Percentiles rank a stretch among this genome's conserved stretches.
Evolutionary conservation across 2,797 vertebrate genomes (phyloP).

Genomic region (Enteromius argenteus): DNA sequence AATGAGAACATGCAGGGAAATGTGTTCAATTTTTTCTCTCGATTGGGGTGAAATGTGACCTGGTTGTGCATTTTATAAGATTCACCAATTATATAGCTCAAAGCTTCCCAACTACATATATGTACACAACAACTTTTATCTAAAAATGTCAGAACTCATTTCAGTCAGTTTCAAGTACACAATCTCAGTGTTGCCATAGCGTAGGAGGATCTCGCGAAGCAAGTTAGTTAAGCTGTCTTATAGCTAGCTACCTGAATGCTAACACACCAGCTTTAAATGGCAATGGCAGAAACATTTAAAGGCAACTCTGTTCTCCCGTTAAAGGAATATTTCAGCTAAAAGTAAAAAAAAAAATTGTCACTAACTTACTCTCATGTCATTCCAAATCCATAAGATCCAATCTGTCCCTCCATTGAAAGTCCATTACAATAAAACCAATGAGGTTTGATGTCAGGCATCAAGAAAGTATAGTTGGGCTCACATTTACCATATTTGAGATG

Average conservation of each 20-base stretch:
- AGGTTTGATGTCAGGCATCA: neutral
- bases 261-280: slow-evolving; percentile 17
- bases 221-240: neutral
- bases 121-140: neutral
- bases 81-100: neutral
- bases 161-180: neutral
- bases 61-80: neutral
- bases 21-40: neutral
- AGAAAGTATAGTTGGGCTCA: neutral
- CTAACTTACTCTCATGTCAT: neutral
- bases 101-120: neutral
- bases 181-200: neutral
- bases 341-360: no score
- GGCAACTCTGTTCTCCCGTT: neutral
- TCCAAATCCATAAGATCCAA: neutral
- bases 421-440: neutral
- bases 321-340: neutral
- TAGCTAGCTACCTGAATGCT: neutral
- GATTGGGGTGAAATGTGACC: neutral
- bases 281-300: slow-evolving; percentile 26
- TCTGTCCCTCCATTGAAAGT: neutral
- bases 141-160: neutral
- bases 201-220: neutral
- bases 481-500: neutral
- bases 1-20: neutral